Conservation (phyloP, 2,888 invertebrate species). For the Hermodice carunculata region DNA sequence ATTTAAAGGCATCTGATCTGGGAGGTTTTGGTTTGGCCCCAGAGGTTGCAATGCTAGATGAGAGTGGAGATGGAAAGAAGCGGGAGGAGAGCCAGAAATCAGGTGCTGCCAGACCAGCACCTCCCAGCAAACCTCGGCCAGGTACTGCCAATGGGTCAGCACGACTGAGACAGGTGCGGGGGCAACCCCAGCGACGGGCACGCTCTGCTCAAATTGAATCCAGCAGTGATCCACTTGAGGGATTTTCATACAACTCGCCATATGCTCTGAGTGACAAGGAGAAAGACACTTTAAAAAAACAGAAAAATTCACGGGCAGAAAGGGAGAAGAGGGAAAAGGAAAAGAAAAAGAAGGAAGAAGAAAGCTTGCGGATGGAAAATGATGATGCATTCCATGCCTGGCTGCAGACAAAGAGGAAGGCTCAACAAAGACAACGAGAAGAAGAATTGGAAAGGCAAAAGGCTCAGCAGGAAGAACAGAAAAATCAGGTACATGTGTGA, state of each 20-base stretch:
- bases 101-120: conserved; percentile 25
- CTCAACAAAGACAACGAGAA: neutral
- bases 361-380: conserved; percentile 49
- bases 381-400: conserved; percentile 37
- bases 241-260: conserved; percentile 57
- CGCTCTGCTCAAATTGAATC: conserved; percentile 46
- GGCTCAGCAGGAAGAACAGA: neutral
- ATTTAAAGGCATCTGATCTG: conserved; percentile 48
- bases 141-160: conserved; percentile 43
- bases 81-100: neutral
- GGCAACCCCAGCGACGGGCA: conserved; percentile 45
- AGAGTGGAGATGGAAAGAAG: conserved; percentile 2
- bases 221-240: conserved; percentile 11
- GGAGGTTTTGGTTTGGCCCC: neutral
- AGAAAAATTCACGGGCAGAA: conserved; percentile 31
- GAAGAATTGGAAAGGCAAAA: neutral
- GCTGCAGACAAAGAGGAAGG: conserved; percentile 21
- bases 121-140: conserved; percentile 54
- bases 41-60: conserved; percentile 7
- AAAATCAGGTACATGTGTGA: conserved; percentile 1
- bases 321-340: conserved; percentile 44
- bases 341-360: conserved; percentile 48
- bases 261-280: conserved; percentile 58
- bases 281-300: conserved; percentile 25
- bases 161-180: neutral